Conservation (phyloP, 2,888 invertebrate genomes). For the Ferrisia virgata region DNA sequence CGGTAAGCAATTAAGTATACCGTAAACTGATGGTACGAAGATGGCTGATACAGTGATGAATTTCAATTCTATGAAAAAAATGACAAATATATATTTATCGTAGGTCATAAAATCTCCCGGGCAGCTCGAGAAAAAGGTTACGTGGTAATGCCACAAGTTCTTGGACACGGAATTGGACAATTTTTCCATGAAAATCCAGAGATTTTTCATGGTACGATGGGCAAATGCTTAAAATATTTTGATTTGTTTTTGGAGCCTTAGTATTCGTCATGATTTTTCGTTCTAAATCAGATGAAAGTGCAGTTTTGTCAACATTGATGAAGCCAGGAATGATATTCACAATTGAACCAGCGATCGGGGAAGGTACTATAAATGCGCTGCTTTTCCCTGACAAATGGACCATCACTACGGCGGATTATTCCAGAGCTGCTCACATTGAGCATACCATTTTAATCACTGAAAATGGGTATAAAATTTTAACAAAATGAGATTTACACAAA, state of each 20-base stretch:
- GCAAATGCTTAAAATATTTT: no score
- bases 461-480: conserved; percentile 66
- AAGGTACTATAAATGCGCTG: conserved; percentile 66
- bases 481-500: background rate
- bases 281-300: background rate
- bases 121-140: background rate
- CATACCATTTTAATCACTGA: conserved; percentile 85
- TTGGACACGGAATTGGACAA: conserved; percentile 88
- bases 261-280: background rate
- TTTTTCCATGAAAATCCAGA: conserved; percentile 87
- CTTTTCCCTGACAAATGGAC: conserved; percentile 93
- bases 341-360: conserved; percentile 85
- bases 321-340: conserved; percentile 73
- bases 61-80: background rate
- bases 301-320: conserved; percentile 48
- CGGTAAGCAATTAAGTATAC: conserved; percentile 47
- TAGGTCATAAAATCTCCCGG: background rate
- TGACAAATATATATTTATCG: background rate
- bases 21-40: no score
- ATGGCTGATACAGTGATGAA: no score
- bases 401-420: conserved; percentile 74
- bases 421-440: conserved; percentile 85
- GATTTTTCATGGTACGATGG: conserved; percentile 73
- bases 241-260: background rate
- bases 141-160: conserved; percentile 72